Evolutionary conservation across 2,888 invertebrate species (phyloP).

Genomic region (Nomada ruficornis): DNA sequence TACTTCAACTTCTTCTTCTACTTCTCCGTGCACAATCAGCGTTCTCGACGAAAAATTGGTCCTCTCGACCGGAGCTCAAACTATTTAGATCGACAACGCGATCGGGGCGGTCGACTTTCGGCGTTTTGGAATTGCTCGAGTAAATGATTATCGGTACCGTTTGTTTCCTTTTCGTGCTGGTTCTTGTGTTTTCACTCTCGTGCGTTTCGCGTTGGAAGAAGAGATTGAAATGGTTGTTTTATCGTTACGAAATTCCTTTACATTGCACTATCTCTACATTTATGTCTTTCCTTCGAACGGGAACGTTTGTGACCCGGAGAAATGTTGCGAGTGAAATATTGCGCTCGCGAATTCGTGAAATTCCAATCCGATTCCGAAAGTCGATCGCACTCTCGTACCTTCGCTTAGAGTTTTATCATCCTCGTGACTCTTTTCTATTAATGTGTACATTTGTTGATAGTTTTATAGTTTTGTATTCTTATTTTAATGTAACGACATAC

Average conservation of each 20-base stretch:
- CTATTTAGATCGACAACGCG: conserved; percentile 17
- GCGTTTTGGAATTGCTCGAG: conserved; percentile 9
- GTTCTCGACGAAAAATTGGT: conserved; percentile 30
- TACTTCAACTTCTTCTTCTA: conserved; percentile 23
- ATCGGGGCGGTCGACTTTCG: conserved; percentile 45
- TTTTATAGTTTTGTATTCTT: conserved; percentile 79
- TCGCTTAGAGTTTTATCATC: conserved; percentile 43
- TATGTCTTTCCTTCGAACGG: not conserved
- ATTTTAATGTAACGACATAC: conserved; percentile 62
- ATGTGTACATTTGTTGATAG: conserved; percentile 83
- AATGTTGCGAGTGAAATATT: no score
- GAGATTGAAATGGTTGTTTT: no score
- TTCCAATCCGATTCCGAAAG: conserved; percentile 31
- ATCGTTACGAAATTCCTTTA: no score
- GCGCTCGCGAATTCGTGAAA: not conserved
- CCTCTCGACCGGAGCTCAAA: conserved; percentile 50
- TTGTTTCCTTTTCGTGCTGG: no score
- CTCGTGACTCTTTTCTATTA: conserved; percentile 54
- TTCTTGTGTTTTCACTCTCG: no score
- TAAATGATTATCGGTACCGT: no score
- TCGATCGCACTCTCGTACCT: conserved; percentile 45
- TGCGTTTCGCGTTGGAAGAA: no score
- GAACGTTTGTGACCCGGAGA: no score
- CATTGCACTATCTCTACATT: not conserved
- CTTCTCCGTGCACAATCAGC: conserved; percentile 54